Base-by-base conservation (phyloP, 2,797 vertebrate species). In the Menidia menidia region DNA sequence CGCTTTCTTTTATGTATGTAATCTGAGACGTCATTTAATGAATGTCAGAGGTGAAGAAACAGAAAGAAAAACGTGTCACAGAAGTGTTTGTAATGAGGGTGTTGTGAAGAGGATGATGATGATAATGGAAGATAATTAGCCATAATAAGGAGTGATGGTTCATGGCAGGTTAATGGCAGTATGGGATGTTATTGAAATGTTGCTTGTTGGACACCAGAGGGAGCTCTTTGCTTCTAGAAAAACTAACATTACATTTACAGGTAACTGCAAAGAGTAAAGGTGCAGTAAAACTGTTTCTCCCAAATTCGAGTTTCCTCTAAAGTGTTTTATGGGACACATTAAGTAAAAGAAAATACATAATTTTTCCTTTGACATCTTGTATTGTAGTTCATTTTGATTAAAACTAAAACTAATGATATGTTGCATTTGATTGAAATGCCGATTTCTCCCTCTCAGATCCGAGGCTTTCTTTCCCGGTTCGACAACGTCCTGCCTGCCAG, bases 401-500 rank as follows among this genome's bases (percentile, higher is more conserved):
- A 25, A 25, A 25, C 2, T n/a, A n/a, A n/a, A n/a, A n/a, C n/a
- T n/a, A n/a, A 11, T 2, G 15, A n/a, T 48, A 3, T 85, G 62
- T 6, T 7, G 9, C 33, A 19, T 48, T 68, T 32, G 13, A 42
- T 58, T 50, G 16, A 55, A 13, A 0, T 71, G 48, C 63, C 69
- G 15, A 64, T 72, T 60, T 64, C 53, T 68, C 16, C n/a, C 80
- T 88, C 90, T 60, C 87, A 99, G 97, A 98, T 99, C 72, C 95
- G 98, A 81, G 98, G 98, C 31, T 99, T 99, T 91, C 95, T 99
- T 57, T 97, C 98, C 32, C 94, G 98, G 71, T 99, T 99, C 81
- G 98, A 99, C 92, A 98, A 98, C 3, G 98, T 99, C 71, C 96
- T 99, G 84, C 98, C 97, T 56, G 98, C 98, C 76, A 99, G 98